These are phyloP conservation scores for Porites evermanni DNA, from an alignment of 92 coral and sea anemone genomes.

Conservation along the genomic window DNA sequence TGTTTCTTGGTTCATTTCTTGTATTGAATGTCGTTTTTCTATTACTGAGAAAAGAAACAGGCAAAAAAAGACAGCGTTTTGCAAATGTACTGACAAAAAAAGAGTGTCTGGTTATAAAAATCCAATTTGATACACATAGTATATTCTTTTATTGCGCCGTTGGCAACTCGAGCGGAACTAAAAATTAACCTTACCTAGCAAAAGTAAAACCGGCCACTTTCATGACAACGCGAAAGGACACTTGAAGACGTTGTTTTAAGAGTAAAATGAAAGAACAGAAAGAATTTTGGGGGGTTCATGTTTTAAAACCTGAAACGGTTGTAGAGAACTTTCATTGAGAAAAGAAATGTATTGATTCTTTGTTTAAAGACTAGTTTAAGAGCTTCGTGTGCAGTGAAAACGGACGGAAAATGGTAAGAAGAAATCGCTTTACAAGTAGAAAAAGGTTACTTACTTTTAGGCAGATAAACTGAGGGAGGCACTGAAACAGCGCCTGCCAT, in stretches of 20 bases:
- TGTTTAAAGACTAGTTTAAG: background rate
- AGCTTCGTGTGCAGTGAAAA: no score
- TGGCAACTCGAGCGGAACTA: background rate
- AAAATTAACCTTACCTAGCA: background rate
- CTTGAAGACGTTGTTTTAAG: background rate
- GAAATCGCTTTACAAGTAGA: background rate
- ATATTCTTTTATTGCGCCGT: background rate
- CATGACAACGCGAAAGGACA: background rate
- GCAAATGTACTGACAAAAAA: background rate
- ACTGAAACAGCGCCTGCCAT: constrained; percentile 76
- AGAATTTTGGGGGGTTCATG: no score
- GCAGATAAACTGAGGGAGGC: constrained; percentile 79
- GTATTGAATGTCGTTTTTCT: background rate
- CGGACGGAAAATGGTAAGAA: no score
- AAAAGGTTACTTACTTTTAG: constrained; percentile 74
- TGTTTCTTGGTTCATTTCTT: background rate
- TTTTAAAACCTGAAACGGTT: no score
- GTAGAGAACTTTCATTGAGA: background rate
- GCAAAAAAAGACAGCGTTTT: background rate
- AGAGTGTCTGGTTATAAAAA: background rate
- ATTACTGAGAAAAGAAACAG: no score
- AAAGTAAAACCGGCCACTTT: background rate
- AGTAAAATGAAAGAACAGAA: no score
- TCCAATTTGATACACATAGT: background rate
- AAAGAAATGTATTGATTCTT: background rate